A percentile compares a stretch with the other conserved stretches of the same genome.
Conservation (phyloP, 2,888 invertebrate species). For the Melipona beecheii region DNA sequence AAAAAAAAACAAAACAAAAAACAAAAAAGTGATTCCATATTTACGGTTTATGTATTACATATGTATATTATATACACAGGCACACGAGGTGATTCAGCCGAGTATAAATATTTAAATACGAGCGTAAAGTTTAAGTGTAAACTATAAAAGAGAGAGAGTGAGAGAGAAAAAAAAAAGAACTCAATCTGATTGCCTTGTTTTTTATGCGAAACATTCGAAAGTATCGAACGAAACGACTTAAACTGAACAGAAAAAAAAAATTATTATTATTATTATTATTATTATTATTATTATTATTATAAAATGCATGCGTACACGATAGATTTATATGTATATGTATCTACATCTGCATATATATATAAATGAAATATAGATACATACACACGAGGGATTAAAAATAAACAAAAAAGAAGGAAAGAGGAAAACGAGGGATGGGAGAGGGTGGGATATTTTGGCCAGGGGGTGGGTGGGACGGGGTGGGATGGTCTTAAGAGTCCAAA, state of each 20-base stretch:
- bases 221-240: constrained; percentile 79
- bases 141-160: constrained; percentile 69
- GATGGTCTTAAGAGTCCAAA: constrained; percentile 77
- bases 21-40: constrained; percentile 66
- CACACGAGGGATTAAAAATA: constrained; percentile 52
- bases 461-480: constrained; percentile 55
- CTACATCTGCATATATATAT: constrained; percentile 34
- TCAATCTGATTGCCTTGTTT: constrained; percentile 84
- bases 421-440: constrained; percentile 31
- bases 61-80: constrained; percentile 63
- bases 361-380: constrained; percentile 58
- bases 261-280: constrained; percentile 29
- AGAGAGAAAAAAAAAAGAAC: constrained; percentile 55
- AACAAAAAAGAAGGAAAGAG: no score
- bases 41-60: constrained; percentile 74
- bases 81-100: constrained; percentile 69
- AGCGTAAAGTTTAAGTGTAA: constrained; percentile 77
- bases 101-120: constrained; percentile 73
- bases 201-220: constrained; percentile 83
- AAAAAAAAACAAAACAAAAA: no score
- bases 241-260: constrained; percentile 75
- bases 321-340: constrained; percentile 63
- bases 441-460: constrained; percentile 17
- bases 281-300: constrained; percentile 58
- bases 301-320: constrained; percentile 54